phyloP scores from a whole-genome alignment of 2,797 vertebrate species.

The Lepilemur ruficaudatus region DNA sequence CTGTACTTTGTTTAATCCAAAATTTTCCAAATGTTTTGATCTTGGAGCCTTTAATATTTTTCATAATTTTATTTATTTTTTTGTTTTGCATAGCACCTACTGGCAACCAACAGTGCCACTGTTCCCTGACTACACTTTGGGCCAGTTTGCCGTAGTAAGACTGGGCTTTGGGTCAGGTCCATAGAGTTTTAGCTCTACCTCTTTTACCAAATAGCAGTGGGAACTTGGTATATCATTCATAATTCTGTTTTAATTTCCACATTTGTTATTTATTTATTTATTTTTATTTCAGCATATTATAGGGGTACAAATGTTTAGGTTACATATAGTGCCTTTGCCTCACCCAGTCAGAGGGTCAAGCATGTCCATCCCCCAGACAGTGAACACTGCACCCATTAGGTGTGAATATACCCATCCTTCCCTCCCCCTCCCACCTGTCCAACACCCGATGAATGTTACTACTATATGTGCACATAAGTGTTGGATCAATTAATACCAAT shows the following conservation, averaged over 20 bases:
- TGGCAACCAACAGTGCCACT: neutral
- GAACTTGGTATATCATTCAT: neutral
- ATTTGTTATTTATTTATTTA: neutral
- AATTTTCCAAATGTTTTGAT: neutral
- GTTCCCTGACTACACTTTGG: neutral
- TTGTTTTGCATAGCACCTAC: neutral
- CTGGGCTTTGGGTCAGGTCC: neutral
- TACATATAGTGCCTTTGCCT: no score
- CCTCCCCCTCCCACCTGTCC: no score
- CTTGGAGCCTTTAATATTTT: neutral
- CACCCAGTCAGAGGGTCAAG: no score
- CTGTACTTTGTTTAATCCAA: neutral
- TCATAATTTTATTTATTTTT: neutral
- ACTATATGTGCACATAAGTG: no score
- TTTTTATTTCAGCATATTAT: no score
- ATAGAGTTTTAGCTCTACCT: neutral
- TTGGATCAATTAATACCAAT: no score
- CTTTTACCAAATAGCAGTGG: neutral
- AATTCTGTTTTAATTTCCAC: conserved; percentile 28
- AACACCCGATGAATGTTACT: no score
- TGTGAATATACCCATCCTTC: no score
- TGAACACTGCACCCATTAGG: no score
- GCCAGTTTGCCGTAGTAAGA: neutral
- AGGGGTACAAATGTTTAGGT: no score
- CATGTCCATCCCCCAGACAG: no score